Evolutionary conservation across 2,797 vertebrate species (phyloP).

Genomic region (Gobionotothen gibberifrons): DNA sequence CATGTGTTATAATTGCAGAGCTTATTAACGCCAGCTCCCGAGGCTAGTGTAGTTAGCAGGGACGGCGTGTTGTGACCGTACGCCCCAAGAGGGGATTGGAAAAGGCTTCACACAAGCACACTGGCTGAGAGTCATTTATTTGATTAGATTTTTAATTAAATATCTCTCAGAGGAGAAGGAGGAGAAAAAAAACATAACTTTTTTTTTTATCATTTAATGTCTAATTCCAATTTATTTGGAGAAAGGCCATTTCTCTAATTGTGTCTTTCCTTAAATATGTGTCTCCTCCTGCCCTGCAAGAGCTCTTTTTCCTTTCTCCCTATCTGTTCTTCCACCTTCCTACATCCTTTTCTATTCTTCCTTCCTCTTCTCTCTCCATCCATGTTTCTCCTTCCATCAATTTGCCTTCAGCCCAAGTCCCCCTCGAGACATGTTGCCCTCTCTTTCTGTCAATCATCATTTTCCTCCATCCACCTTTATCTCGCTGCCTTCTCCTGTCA

Average conservation of each 20-base stretch:
- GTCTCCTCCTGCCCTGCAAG: conserved; percentile 54
- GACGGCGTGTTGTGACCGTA: conserved; percentile 71
- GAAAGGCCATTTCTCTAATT: conserved; percentile 70
- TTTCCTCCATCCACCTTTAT: conserved; percentile 49
- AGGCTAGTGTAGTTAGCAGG: conserved; percentile 73
- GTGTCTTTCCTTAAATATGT: conserved; percentile 63
- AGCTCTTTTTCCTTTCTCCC: conserved; percentile 23
- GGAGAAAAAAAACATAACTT: conserved; percentile 36
- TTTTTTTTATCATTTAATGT: conserved; percentile 79
- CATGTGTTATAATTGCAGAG: conserved; percentile 62
- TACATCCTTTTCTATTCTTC: conserved; percentile 13
- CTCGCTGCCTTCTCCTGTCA: conserved; percentile 34
- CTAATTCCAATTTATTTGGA: conserved; percentile 78
- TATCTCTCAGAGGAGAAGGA: conserved; percentile 71
- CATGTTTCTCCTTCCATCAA: conserved; percentile 50
- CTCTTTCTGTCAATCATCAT: conserved; percentile 67
- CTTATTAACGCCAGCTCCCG: conserved; percentile 66
- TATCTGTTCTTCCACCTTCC: conserved; percentile 22
- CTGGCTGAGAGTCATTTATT: conserved; percentile 78
- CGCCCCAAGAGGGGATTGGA: conserved; percentile 70
- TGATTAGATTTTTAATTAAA: conserved; percentile 85
- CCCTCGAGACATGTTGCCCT: conserved; percentile 60
- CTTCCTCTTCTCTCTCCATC: conserved; percentile 16
- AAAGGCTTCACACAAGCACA: conserved; percentile 69
- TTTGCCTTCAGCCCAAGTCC: conserved; percentile 51